Conservation (phyloP, 1,140 invertebrate species). For the Bilobella aurantiaca region DNA sequence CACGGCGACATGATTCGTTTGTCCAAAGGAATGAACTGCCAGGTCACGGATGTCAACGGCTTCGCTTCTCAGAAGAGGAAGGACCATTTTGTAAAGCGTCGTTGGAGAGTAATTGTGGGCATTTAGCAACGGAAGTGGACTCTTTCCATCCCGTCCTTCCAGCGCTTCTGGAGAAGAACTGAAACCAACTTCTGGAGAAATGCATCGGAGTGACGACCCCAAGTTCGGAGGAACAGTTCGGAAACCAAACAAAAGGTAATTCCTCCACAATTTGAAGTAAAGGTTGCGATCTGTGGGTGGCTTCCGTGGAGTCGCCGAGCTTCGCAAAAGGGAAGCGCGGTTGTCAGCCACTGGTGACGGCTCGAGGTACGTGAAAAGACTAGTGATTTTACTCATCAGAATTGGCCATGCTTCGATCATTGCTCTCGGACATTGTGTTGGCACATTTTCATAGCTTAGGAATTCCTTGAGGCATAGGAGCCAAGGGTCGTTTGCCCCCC, state of each 20-base stretch:
- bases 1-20: constrained; percentile 81
- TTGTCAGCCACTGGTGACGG: constrained; percentile 96
- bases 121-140: constrained; percentile 24
- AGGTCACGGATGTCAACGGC: constrained; percentile 82
- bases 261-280: constrained; percentile 89
- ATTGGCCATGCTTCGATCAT: constrained; percentile 88
- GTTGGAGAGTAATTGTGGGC: constrained; percentile 53
- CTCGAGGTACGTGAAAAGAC: constrained; percentile 84
- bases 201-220: constrained; percentile 70
- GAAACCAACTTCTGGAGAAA: constrained; percentile 80
- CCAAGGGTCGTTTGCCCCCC: constrained; percentile 61
- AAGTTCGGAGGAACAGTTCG: constrained; percentile 71
- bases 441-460: constrained; percentile 51
- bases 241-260: constrained; percentile 90
- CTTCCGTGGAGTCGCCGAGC: constrained; percentile 61
- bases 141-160: constrained; percentile 27
- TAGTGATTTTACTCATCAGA: constrained; percentile 78
- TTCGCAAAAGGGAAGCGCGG: constrained; percentile 76
- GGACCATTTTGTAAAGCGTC: constrained; percentile 81
- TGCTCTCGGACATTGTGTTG: constrained; percentile 71
- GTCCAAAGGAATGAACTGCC: constrained; percentile 81
- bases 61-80: constrained; percentile 81
- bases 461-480: constrained; percentile 74
- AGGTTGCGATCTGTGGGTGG: constrained; percentile 80
- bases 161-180: constrained; percentile 42